phyloP scores from a whole-genome alignment of 2,113 vertebrate genomes.

The Malurus melanocephalus region DNA sequence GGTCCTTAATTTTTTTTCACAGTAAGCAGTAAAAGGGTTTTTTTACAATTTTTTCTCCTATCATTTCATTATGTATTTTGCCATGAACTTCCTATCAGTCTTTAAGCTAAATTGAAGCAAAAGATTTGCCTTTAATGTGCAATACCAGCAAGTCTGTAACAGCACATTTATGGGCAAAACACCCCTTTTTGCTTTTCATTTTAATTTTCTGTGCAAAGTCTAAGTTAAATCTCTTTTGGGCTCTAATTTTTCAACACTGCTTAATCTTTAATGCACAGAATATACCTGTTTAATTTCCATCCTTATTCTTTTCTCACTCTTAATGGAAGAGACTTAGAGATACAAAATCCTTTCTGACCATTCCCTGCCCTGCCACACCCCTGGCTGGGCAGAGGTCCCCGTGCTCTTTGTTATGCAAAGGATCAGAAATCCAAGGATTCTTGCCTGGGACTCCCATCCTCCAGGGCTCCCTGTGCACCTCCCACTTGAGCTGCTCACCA shows the following conservation, averaged over 20 bases:
- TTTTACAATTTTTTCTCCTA: not conserved
- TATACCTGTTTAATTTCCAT: not conserved
- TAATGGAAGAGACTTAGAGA: not conserved
- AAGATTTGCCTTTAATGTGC: not conserved
- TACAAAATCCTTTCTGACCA: not conserved
- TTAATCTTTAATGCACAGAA: not conserved
- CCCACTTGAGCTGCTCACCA: rapidly evolving
- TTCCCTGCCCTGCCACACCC: not conserved
- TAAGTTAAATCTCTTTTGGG: not conserved
- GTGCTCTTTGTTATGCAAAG: not conserved
- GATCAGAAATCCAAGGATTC: rapidly evolving
- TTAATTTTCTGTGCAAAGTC: not conserved
- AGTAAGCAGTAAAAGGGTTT: not conserved
- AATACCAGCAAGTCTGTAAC: not conserved
- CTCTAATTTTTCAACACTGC: not conserved
- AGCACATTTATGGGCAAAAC: not conserved
- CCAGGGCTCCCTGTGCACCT: not conserved
- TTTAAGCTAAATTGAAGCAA: not conserved
- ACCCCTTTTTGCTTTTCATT: not conserved
- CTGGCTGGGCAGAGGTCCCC: not conserved
- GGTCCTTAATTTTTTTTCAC: not conserved
- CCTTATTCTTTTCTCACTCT: not conserved
- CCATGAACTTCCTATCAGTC: not conserved
- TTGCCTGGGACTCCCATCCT: not conserved
- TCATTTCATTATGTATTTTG: not conserved